A percentile compares a stretch with the other conserved stretches of the same genome.
These are phyloP conservation scores for Aulostomus chinensis DNA, from an alignment of 2,797 vertebrate genomes.

Conservation along the genomic window DNA sequence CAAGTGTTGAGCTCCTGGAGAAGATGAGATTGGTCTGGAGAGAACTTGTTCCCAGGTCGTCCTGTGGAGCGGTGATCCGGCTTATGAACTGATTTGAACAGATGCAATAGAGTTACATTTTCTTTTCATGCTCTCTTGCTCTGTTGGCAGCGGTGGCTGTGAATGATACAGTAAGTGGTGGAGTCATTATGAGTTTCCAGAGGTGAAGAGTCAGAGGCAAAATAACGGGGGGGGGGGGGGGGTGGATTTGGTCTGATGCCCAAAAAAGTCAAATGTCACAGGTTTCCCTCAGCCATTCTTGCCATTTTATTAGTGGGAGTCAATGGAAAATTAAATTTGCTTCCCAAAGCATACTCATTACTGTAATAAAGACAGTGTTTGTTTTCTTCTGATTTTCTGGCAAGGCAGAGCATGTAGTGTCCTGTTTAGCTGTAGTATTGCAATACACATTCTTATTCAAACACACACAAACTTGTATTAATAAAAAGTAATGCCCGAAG, in stretches of 20 bases:
- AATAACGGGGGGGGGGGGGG: constrained; percentile 2
- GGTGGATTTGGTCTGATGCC: constrained; percentile 26
- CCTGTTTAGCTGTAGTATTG: constrained; percentile 26
- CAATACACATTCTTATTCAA: constrained; percentile 31
- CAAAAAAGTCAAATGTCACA: constrained; percentile 71
- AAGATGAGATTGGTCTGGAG: no score
- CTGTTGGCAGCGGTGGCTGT: no score
- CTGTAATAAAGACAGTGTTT: constrained; percentile 69
- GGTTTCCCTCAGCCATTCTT: constrained; percentile 67
- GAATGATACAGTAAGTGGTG: no score
- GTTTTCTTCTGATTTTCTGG: constrained; percentile 61
- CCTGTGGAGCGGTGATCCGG: no score
- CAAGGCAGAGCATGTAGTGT: constrained; percentile 22
- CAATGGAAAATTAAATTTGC: constrained; percentile 62
- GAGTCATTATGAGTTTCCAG: constrained; percentile 20
- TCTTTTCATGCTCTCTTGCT: no score
- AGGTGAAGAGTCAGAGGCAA: constrained; percentile 30
- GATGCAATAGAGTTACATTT: no score
- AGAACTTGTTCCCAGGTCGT: no score
- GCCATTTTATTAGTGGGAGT: constrained; percentile 51
- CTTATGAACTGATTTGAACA: no score
- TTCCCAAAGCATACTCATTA: constrained; percentile 69
- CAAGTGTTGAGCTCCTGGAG: no score
- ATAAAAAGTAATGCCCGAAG: constrained; percentile 27
- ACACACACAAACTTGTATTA: constrained; percentile 26